Conservation (phyloP, 2,888 invertebrate species). For the Drosophila robusta region DNA sequence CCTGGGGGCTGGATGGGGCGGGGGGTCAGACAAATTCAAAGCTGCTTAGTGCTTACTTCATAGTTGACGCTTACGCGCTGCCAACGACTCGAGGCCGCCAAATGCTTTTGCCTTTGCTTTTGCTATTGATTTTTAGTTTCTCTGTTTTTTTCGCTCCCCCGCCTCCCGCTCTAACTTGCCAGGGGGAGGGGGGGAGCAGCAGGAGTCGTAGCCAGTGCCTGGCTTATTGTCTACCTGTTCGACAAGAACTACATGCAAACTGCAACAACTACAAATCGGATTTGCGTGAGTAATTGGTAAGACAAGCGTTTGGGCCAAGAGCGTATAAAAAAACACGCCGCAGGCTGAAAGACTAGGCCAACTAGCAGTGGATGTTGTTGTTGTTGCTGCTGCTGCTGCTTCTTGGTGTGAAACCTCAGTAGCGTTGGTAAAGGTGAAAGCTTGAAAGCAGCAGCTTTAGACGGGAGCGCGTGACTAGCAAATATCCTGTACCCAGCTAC, state of each 20-base stretch:
- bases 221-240: slow-evolving; percentile 43
- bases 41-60: slow-evolving; percentile 78
- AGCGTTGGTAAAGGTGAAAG: slow-evolving; percentile 56
- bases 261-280: slow-evolving; percentile 75
- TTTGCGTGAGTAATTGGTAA: slow-evolving; percentile 82
- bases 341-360: slow-evolving; percentile 35
- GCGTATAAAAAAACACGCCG: slow-evolving; percentile 46
- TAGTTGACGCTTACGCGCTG: slow-evolving; percentile 67
- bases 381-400: slow-evolving; percentile 12
- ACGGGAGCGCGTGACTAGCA: background rate
- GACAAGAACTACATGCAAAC: slow-evolving; percentile 28
- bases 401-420: slow-evolving; percentile 67
- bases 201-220: slow-evolving; percentile 29
- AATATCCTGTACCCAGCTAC: background rate
- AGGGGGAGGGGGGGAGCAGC: slow-evolving; percentile 42
- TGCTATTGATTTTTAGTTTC: slow-evolving; percentile 69
- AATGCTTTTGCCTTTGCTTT: slow-evolving; percentile 44
- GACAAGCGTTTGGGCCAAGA: slow-evolving; percentile 61
- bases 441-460: slow-evolving; percentile 21
- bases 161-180: background rate
- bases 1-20: slow-evolving; percentile 5
- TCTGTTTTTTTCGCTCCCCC: no score
- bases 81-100: slow-evolving; percentile 59
- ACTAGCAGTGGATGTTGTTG: slow-evolving; percentile 6
- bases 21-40: slow-evolving; percentile 62